Base-by-base conservation (phyloP, 2,888 invertebrate genomes). In the Hipparchia sbordonii region DNA sequence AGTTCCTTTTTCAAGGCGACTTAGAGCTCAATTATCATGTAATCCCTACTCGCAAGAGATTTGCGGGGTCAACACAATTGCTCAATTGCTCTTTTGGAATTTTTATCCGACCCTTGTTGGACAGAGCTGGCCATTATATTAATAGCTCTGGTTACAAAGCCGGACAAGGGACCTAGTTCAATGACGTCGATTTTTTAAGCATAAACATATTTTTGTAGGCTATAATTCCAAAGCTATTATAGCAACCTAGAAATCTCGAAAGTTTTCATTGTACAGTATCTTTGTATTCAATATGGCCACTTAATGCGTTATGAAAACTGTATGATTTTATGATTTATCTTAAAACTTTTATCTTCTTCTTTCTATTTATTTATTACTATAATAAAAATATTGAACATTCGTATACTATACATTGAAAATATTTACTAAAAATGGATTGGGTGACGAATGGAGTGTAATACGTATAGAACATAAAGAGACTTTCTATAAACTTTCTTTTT, bases 51-150 rank as follows among this genome's bases (percentile, higher is more conserved):
- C 68, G 59, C 59, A 59, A 59, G 60, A 68, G 68, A 68, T 68
- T 68, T 68, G 68, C 51, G 68, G 59, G 68, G 59, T 68, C 59
- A 48, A 68, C 59, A 68, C 68, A 68, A 67, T 67, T 67, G 67
- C 45, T 67, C 67, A 45, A 54, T 60, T 68, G 48, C 59, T 59
- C 59, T 48, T 60, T 68, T 59, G 48, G 45, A 60, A 59, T 46
- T 68, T 68, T 68, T 59, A 68, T 68, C 68, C 51, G 68, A 68
- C 23, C 68, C 59, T 68, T 51, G 59, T 48, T 23, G 48, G 59
- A 12, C 68, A 59, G 48, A 33, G n/a, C 65, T 52, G 48, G 57
- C 46, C 52, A 56, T 67, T 67, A 68, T 59, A 68, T 48, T 68
- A 57, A 59, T 59, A 48, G 33, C 46, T 2, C 57, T 48, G 68